These are phyloP conservation scores for Ceraclea dissimilis DNA, from an alignment of 2,888 invertebrate species.

Conservation along the genomic window DNA sequence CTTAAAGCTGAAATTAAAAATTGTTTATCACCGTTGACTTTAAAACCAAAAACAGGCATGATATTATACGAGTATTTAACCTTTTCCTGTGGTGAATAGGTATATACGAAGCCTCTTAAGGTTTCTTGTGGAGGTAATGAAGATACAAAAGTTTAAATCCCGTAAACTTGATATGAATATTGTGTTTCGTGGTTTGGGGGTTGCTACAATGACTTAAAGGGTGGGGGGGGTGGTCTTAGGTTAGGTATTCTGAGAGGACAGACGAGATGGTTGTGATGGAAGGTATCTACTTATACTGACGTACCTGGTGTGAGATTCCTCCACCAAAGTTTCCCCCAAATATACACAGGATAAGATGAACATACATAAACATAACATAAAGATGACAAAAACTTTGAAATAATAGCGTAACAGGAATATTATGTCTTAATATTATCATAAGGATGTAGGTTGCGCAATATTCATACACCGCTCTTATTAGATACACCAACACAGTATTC, in stretches of 20 bases:
- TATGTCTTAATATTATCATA: no score
- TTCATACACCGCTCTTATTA: no score
- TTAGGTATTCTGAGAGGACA: neutral
- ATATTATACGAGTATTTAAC: neutral
- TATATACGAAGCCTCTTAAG: neutral
- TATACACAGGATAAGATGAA: neutral
- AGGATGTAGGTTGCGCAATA: no score
- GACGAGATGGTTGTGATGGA: neutral
- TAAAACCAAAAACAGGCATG: no score
- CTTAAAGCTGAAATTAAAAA: no score
- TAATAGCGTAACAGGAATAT: neutral
- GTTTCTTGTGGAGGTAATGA: neutral
- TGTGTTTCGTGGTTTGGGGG: neutral
- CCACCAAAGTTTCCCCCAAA: neutral
- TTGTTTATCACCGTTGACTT: no score
- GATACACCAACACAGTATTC: no score
- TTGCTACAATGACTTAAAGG: neutral
- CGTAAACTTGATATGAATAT: constrained; percentile 2
- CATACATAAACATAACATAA: constrained; percentile 1
- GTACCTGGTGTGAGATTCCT: neutral
- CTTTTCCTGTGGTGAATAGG: neutral
- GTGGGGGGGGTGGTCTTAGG: neutral
- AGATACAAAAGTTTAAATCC: constrained; percentile 1
- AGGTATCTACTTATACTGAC: no score
- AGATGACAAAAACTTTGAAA: constrained; percentile 18